phyloP scores from a whole-genome alignment of 2,797 vertebrate genomes.

The Sebastolobus altivelis region DNA sequence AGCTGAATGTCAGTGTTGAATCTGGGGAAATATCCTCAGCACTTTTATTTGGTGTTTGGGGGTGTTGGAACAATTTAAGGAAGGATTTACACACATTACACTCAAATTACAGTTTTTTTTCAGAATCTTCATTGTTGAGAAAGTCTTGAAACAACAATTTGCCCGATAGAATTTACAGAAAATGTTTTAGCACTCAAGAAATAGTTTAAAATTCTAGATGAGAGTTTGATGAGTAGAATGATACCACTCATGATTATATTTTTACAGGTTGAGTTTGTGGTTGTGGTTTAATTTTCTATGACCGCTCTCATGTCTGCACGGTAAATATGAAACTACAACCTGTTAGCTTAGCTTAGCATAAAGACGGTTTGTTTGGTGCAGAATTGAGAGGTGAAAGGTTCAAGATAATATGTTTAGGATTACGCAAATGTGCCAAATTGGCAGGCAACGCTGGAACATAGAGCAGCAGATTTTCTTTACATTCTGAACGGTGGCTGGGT shows the following conservation, averaged over 20 bases:
- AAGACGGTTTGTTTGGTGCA: background rate
- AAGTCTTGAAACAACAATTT: background rate
- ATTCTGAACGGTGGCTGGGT: constrained; percentile 8
- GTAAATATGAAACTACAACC: no score
- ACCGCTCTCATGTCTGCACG: no score
- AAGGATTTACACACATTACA: background rate
- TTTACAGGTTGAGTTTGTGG: no score
- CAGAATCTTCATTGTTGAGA: background rate
- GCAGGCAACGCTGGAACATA: background rate
- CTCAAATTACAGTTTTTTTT: background rate
- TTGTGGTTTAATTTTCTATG: no score
- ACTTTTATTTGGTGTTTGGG: background rate
- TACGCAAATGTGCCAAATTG: constrained; percentile 1
- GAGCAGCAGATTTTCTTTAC: constrained; percentile 34
- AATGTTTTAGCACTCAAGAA: background rate
- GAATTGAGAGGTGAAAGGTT: constrained; percentile 2
- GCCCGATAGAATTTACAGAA: background rate
- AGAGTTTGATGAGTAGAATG: no score
- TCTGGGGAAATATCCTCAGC: no score
- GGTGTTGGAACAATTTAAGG: background rate
- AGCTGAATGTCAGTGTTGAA: background rate
- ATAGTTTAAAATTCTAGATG: background rate
- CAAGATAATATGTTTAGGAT: constrained; percentile 1
- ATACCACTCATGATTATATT: no score
- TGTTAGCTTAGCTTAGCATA: no score